These are phyloP conservation scores for Dugesia japonica DNA, from an alignment of 2,888 invertebrate species.

Conservation along the genomic window DNA sequence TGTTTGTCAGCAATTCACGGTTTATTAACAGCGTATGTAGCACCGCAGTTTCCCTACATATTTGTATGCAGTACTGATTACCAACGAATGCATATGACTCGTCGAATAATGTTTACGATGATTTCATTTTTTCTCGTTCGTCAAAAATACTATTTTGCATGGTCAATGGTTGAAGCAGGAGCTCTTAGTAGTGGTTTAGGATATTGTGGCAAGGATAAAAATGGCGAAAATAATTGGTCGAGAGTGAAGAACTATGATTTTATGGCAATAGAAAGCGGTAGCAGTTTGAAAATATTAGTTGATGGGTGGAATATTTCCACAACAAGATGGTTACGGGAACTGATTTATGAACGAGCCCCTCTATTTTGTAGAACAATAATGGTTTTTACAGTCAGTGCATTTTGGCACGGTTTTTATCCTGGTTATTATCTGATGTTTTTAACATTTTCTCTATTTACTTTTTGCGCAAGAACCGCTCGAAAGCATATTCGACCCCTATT, in stretches of 20 bases:
- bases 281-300: constrained; percentile 69
- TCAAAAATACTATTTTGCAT: constrained; percentile 89
- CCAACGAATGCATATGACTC: constrained; percentile 22
- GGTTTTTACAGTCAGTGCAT: constrained; percentile 52
- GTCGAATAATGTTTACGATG: constrained; percentile 21
- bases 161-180: constrained; percentile 80
- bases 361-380: constrained; percentile 56
- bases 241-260: constrained; percentile 77
- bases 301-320: constrained; percentile 88
- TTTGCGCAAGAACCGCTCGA: constrained; percentile 69
- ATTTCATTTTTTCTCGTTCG: constrained; percentile 47
- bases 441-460: constrained; percentile 70
- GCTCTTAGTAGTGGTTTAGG: constrained; percentile 84
- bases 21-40: constrained; percentile 23
- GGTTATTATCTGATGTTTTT: constrained; percentile 79
- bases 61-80: constrained; percentile 21
- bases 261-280: constrained; percentile 67
- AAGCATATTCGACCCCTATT: constrained; percentile 63
- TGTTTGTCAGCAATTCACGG: neutral
- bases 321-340: constrained; percentile 51
- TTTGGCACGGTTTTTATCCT: constrained; percentile 64
- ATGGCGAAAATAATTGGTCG: constrained; percentile 71
- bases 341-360: constrained; percentile 71
- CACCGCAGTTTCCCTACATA: constrained; percentile 27
- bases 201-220: constrained; percentile 62